Evolutionary conservation across 2,797 vertebrate species (phyloP).

Genomic region (Pantherophis alleghaniensis): DNA sequence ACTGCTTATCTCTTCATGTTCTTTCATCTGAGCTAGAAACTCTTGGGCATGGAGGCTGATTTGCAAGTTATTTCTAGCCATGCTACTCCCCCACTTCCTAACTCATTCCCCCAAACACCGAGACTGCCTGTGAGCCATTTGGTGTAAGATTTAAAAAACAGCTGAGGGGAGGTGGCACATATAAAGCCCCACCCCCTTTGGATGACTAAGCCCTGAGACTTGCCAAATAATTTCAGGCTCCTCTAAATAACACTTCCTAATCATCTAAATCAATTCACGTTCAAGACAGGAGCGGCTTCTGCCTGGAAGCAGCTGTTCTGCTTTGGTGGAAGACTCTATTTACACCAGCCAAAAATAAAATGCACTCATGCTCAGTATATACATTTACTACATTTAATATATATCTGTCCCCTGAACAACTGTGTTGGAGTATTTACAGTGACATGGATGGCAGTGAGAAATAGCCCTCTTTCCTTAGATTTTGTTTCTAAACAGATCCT

Average conservation of each 20-base stretch:
- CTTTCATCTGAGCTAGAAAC: neutral
- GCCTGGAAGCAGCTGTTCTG: conserved; percentile 53
- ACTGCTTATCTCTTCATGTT: neutral
- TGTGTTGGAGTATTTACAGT: conserved; percentile 9
- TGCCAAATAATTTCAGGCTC: conserved; percentile 58
- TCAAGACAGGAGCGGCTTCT: conserved; percentile 50
- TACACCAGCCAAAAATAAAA: conserved; percentile 33
- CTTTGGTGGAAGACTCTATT: conserved; percentile 35
- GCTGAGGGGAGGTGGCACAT: conserved; percentile 32
- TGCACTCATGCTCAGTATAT: conserved; percentile 20
- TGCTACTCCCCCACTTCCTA: conserved; percentile 20
- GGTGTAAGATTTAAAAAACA: conserved; percentile 55
- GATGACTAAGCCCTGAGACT: conserved; percentile 61
- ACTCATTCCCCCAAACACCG: conserved; percentile 44
- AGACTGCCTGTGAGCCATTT: conserved; percentile 54
- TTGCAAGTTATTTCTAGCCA: neutral
- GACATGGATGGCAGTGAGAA: neutral
- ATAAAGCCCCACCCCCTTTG: conserved; percentile 55
- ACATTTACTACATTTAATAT: neutral
- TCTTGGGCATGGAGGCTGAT: neutral
- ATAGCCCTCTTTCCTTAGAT: conserved; percentile 36
- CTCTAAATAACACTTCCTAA: conserved; percentile 61
- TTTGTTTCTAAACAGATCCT: conserved; percentile 16
- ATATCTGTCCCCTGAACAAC: conserved; percentile 1
- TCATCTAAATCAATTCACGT: conserved; percentile 64